Evolutionary conservation across 2,797 vertebrate genomes (phyloP).

Genomic region (Lacerta agilis): DNA sequence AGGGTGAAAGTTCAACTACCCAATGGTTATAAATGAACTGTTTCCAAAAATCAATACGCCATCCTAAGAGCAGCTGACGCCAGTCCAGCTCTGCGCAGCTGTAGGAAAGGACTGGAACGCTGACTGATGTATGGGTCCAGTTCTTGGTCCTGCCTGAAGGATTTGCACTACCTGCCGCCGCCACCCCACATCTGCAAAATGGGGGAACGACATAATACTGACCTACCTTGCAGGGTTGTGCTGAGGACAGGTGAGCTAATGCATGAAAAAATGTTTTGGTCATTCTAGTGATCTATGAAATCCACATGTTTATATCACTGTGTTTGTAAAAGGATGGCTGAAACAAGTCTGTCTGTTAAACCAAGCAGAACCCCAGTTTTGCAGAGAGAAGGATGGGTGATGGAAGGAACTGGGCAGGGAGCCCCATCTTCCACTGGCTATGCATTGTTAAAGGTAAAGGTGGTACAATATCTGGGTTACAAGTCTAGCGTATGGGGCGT

Average conservation of each 20-base stretch:
- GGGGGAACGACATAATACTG: not conserved
- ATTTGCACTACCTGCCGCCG: not conserved
- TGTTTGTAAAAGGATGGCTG: not conserved
- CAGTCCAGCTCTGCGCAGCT: constrained; percentile 4
- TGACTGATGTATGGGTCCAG: not conserved
- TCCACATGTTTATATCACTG: not conserved
- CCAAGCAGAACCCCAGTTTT: not conserved
- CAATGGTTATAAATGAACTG: constrained; percentile 53
- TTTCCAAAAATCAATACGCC: constrained; percentile 43
- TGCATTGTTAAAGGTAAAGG: no score
- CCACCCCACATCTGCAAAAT: not conserved
- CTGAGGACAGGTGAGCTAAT: not conserved
- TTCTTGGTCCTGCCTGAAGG: not conserved
- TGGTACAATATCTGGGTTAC: no score
- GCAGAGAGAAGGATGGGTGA: not conserved
- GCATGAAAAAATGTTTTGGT: not conserved
- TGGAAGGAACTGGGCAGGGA: not conserved
- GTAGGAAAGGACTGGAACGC: not conserved
- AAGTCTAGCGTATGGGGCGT: no score
- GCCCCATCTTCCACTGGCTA: not conserved
- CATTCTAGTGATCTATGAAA: not conserved
- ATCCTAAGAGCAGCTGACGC: constrained; percentile 28
- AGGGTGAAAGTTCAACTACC: constrained; percentile 51
- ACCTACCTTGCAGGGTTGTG: not conserved
- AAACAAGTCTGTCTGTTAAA: not conserved